phyloP scores from a whole-genome alignment of 2,888 invertebrate genomes.

The Bombyx huttoni region DNA sequence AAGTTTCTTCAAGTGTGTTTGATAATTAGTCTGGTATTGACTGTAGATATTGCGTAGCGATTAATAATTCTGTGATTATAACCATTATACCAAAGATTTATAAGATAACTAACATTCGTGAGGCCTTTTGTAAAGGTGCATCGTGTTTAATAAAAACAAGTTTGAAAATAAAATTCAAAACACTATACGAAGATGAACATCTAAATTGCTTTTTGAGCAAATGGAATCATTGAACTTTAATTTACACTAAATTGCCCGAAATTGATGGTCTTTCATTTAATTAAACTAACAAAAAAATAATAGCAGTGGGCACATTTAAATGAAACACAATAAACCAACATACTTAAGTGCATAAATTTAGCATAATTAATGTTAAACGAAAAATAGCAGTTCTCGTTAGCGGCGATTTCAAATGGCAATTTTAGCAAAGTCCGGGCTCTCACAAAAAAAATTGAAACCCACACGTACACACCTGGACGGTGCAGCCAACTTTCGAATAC shows the following conservation, averaged over 20 bases:
- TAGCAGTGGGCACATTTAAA: neutral
- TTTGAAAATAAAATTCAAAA: no score
- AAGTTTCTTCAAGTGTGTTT: no score
- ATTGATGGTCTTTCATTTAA: neutral
- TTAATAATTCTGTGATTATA: neutral
- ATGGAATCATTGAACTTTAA: no score
- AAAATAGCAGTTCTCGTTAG: no score
- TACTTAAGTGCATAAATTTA: no score
- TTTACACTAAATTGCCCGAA: neutral
- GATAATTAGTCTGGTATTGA: no score
- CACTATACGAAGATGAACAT: no score
- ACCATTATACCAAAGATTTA: neutral
- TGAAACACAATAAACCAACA: no score
- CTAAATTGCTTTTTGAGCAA: no score
- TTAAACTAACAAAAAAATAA: neutral
- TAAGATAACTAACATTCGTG: neutral
- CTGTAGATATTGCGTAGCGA: neutral
- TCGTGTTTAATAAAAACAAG: no score
- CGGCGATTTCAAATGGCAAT: neutral
- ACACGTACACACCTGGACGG: slow-evolving; percentile 14
- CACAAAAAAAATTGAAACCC: slow-evolving; percentile 2
- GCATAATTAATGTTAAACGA: no score
- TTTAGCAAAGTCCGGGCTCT: neutral
- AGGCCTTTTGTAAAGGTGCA: no score
- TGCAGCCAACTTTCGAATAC: slow-evolving; percentile 25